Conservation (phyloP, 1,140 invertebrate genomes). For the Trachymyrmex cornetzi region DNA sequence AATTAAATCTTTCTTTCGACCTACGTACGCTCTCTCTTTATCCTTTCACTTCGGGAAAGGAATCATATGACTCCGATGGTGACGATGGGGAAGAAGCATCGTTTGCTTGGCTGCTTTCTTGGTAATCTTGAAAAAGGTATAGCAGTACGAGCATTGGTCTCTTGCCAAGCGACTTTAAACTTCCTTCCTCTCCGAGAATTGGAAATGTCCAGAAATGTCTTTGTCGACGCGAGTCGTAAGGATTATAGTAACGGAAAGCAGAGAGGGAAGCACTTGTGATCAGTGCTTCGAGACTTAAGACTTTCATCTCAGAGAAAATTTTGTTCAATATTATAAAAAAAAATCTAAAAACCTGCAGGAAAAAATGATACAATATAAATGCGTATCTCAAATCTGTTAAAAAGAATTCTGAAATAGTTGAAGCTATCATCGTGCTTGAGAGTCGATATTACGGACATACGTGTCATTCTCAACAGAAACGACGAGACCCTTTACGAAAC, state of each 20-base stretch:
- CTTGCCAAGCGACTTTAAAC: constrained; percentile 72
- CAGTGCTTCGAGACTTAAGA: not conserved
- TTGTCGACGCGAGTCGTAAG: constrained; percentile 36
- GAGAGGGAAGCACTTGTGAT: not conserved
- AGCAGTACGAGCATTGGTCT: constrained; percentile 55
- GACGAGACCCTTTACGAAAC: constrained; percentile 36
- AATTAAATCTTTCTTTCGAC: constrained; percentile 63
- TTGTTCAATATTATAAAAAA: not conserved
- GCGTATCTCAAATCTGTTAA: not conserved
- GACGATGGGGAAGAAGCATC: constrained; percentile 61
- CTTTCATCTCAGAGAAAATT: not conserved
- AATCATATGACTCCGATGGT: not conserved
- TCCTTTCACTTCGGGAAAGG: not conserved
- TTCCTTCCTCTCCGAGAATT: constrained; percentile 66
- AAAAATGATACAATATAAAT: not conserved
- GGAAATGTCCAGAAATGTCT: constrained; percentile 73
- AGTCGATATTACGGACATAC: constrained; percentile 36
- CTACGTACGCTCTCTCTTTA: constrained; percentile 9
- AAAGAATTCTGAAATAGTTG: not conserved
- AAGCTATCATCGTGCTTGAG: constrained; percentile 22
- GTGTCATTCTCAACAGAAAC: constrained; percentile 47
- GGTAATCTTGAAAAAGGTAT: constrained; percentile 65
- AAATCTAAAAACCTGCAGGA: not conserved
- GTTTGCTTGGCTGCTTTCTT: constrained; percentile 69
- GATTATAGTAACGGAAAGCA: constrained; percentile 46